Conservation (phyloP, 1,140 invertebrate genomes). For the Dolichoris vasculosae region DNA sequence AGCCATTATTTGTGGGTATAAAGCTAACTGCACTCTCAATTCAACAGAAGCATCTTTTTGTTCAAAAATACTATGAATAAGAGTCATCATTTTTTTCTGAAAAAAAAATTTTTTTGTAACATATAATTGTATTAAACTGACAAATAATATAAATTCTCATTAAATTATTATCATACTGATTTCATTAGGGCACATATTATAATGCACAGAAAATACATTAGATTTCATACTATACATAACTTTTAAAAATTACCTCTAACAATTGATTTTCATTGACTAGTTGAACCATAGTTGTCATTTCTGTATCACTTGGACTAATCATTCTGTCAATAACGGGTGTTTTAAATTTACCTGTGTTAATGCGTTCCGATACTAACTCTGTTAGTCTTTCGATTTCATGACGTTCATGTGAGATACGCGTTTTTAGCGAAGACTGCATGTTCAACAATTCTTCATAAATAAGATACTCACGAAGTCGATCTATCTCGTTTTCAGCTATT, state of each 20-base stretch:
- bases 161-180: too few species aligned
- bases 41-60: constrained; percentile 81
- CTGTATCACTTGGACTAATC: constrained; percentile 75
- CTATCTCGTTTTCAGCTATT: constrained; percentile 73
- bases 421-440: constrained; percentile 79
- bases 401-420: constrained; percentile 79
- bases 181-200: too few species aligned
- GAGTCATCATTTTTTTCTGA: constrained; percentile 78
- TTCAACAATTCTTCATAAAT: constrained; percentile 81
- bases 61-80: constrained; percentile 79
- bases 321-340: constrained; percentile 58
- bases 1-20: constrained; percentile 75
- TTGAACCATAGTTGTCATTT: constrained; percentile 70
- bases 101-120: constrained; percentile 38
- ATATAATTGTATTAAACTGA: neutral
- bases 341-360: constrained; percentile 68
- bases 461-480: constrained; percentile 77
- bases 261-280: constrained; percentile 80
- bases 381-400: constrained; percentile 81
- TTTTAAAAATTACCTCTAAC: constrained; percentile 72
- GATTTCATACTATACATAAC: neutral
- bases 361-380: constrained; percentile 71
- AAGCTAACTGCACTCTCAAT: constrained; percentile 79
- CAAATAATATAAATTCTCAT: neutral
- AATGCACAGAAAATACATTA: too few species aligned